phyloP scores from a whole-genome alignment of 1,140 invertebrate species.

The Drosophila ohnishii region DNA sequence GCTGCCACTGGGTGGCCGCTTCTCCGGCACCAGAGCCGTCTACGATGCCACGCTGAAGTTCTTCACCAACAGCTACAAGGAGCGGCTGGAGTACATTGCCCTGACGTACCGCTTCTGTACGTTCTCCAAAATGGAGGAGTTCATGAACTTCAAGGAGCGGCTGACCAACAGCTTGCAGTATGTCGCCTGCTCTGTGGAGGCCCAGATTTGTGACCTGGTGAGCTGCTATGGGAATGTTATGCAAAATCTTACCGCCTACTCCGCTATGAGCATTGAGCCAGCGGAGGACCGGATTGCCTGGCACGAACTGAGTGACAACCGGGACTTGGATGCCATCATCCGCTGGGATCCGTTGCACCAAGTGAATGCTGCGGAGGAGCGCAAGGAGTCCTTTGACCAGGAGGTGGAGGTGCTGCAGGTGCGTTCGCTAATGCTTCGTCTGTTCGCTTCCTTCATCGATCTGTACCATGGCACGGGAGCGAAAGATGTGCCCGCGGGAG shows the following conservation, averaged over 20 bases:
- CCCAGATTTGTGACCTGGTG: slow-evolving; percentile 90
- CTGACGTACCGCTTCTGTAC: slow-evolving; percentile 97
- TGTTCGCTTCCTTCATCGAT: slow-evolving; percentile 77
- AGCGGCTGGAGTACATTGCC: slow-evolving; percentile 95
- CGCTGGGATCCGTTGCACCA: slow-evolving; percentile 85
- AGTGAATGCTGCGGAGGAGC: slow-evolving; percentile 57
- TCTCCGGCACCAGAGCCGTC: slow-evolving; percentile 86
- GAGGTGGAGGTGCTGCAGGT: slow-evolving; percentile 77
- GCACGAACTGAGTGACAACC: slow-evolving; percentile 85
- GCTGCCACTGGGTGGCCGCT: slow-evolving; percentile 88
- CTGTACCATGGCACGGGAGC: slow-evolving; percentile 59
- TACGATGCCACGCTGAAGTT: slow-evolving; percentile 91
- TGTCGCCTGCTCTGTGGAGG: slow-evolving; percentile 89
- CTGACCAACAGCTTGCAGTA: slow-evolving; percentile 93
- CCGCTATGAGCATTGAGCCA: slow-evolving; percentile 83
- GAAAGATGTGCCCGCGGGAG: slow-evolving; percentile 14
- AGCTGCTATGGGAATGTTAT: slow-evolving; percentile 70
- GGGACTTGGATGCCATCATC: slow-evolving; percentile 85
- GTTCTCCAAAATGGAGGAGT: slow-evolving; percentile 95
- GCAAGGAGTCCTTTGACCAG: slow-evolving; percentile 78
- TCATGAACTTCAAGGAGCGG: slow-evolving; percentile 92
- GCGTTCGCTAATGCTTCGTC: slow-evolving; percentile 66
- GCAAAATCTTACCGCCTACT: slow-evolving; percentile 72
- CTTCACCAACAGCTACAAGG: slow-evolving; percentile 93
- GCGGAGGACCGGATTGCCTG: slow-evolving; percentile 84